Evolutionary conservation across 1,140 invertebrate species (phyloP).

Genomic region (Drepana arcuata): DNA sequence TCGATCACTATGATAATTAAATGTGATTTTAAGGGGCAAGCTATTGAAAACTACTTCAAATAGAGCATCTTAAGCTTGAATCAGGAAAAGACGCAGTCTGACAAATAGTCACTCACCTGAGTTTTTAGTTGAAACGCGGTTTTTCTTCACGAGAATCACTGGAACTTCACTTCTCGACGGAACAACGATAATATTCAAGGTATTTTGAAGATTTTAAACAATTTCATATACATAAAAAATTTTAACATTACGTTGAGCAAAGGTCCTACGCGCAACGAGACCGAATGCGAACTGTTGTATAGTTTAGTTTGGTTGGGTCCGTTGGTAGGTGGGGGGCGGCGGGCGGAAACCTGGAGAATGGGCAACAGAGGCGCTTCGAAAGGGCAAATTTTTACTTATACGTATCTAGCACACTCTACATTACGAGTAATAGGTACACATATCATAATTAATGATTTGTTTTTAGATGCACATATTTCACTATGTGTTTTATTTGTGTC

Average conservation of each 20-base stretch:
- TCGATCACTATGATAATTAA: background rate
- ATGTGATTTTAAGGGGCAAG: constrained; percentile 19
- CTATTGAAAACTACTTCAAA: constrained; percentile 29
- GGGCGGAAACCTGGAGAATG: constrained; percentile 63
- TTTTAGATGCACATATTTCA: no score
- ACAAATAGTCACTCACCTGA: constrained; percentile 66
- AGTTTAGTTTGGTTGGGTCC: constrained; percentile 43
- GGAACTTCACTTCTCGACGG: constrained; percentile 46
- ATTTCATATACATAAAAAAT: constrained; percentile 69
- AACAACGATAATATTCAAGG: constrained; percentile 49
- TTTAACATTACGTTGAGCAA: constrained; percentile 61
- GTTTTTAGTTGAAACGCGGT: constrained; percentile 52
- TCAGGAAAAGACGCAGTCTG: constrained; percentile 67
- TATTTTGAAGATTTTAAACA: constrained; percentile 64
- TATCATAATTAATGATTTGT: no score
- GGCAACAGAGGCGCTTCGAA: no score
- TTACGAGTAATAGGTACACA: no score
- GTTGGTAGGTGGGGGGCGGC: constrained; percentile 49
- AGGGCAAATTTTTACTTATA: no score
- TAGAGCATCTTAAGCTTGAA: constrained; percentile 38
- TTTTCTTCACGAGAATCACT: constrained; percentile 56
- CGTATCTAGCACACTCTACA: no score
- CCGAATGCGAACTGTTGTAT: constrained; percentile 69
- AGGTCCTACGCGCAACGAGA: constrained; percentile 51
- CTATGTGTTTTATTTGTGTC: no score